These are phyloP conservation scores for Megaceryle alcyon DNA, from an alignment of 2,797 vertebrate genomes.

Conservation along the genomic window DNA sequence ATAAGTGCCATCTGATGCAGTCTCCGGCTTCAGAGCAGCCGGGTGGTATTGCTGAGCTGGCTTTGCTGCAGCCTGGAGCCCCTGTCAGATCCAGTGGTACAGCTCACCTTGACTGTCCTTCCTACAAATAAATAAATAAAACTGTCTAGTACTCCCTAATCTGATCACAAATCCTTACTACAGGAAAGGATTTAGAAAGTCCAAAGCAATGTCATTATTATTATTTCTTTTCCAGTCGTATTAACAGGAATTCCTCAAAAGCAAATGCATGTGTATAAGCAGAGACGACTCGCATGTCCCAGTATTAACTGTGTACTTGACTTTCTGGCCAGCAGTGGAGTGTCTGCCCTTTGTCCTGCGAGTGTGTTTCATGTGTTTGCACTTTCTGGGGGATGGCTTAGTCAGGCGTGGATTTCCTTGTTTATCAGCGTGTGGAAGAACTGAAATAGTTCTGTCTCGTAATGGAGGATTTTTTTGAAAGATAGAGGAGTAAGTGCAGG, in stretches of 20 bases:
- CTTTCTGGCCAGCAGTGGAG: accelerated
- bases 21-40: not conserved
- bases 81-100: not conserved
- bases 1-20: not conserved
- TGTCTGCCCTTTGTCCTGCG: accelerated
- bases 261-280: not conserved
- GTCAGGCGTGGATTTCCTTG: not conserved
- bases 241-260: conserved; percentile 47
- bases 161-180: conserved; percentile 55
- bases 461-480: not conserved
- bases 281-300: not conserved
- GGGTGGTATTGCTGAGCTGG: not conserved
- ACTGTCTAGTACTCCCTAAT: conserved; percentile 8
- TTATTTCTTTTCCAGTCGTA: not conserved
- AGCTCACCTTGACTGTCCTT: conserved; percentile 63
- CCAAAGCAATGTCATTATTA: not conserved
- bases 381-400: not conserved
- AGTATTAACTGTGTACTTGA: not conserved
- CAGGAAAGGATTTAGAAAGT: conserved; percentile 38
- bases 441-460: not conserved
- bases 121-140: conserved; percentile 54
- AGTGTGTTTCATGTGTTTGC: accelerated
- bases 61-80: not conserved
- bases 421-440: not conserved
- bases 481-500: not conserved